phyloP scores from a whole-genome alignment of 2,888 invertebrate species.

The Clitarchus hookeri region DNA sequence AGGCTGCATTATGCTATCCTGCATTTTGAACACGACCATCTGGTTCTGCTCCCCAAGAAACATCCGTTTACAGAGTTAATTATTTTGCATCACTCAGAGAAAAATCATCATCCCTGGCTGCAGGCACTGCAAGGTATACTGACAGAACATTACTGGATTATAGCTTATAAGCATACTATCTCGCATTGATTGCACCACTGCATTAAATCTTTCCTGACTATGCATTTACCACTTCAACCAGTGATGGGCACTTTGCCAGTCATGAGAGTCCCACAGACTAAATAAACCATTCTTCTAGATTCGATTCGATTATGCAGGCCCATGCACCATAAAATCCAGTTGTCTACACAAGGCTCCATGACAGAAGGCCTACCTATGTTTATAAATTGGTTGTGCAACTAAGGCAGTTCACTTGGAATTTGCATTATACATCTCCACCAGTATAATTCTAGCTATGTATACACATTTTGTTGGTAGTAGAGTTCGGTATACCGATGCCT shows the following conservation, averaged over 20 bases:
- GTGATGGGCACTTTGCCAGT: neutral
- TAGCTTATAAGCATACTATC: neutral
- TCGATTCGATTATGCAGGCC: neutral
- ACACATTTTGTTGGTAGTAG: conserved; percentile 43
- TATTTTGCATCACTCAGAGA: too few relatives aligned
- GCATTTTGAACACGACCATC: neutral
- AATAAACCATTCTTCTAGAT: neutral
- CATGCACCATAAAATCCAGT: conserved; percentile 30
- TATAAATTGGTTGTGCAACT: conserved; percentile 42
- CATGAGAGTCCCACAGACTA: neutral
- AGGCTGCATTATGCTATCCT: neutral
- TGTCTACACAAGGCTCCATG: conserved; percentile 37
- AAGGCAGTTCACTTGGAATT: conserved; percentile 44
- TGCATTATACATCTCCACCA: conserved; percentile 41
- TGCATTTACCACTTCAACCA: neutral
- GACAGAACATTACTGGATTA: neutral
- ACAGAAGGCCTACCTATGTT: conserved; percentile 42
- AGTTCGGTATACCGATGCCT: too few relatives aligned
- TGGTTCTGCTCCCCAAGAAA: too few relatives aligned
- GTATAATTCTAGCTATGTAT: conserved; percentile 43
- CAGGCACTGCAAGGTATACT: neutral
- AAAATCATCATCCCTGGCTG: neutral
- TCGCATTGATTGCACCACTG: neutral
- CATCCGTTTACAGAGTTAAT: too few relatives aligned
- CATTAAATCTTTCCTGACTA: neutral